Conservation (phyloP, 2,797 vertebrate species). For the Luscinia luscinia region DNA sequence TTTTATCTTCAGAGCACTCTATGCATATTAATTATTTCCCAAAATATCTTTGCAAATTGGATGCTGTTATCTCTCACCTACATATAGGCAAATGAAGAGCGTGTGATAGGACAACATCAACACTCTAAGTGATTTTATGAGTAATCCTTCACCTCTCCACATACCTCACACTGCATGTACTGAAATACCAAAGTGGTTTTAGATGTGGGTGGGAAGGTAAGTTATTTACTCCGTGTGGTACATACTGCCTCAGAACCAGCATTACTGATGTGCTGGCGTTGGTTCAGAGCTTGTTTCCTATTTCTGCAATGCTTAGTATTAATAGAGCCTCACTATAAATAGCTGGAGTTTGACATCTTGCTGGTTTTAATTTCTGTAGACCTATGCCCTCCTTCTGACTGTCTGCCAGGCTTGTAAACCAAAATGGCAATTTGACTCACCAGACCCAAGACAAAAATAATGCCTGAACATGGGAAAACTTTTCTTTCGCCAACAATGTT, state of each 20-base stretch:
- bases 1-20: constrained; percentile 15
- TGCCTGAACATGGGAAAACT: constrained; percentile 29
- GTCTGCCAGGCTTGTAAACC: constrained; percentile 9
- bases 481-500: neutral
- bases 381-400: neutral
- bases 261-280: neutral
- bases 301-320: neutral
- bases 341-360: neutral
- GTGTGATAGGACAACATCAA: neutral
- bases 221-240: neutral
- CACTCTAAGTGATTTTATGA: neutral
- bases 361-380: constrained; percentile 35
- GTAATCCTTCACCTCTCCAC: neutral
- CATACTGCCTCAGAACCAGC: neutral
- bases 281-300: neutral
- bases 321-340: neutral
- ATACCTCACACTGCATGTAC: neutral
- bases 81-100: neutral
- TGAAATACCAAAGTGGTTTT: neutral
- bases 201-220: neutral
- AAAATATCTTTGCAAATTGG: constrained; percentile 1
- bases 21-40: neutral
- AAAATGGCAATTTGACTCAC: constrained; percentile 36
- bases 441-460: neutral
- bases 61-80: constrained; percentile 27